phyloP scores from a whole-genome alignment of 2,113 vertebrate species.

The Hyperopisus bebe region DNA sequence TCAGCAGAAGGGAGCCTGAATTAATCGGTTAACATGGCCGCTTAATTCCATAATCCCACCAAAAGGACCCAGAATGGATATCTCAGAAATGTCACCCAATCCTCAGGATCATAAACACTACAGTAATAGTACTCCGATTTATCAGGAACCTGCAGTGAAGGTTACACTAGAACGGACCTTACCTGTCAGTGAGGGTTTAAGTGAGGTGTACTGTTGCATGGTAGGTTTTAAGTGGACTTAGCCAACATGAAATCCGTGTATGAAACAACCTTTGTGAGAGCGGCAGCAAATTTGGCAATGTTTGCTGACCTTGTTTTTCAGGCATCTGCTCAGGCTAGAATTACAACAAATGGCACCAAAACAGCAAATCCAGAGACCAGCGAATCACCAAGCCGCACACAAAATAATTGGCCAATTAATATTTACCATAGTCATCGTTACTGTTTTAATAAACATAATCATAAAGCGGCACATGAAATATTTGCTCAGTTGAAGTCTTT shows the following conservation, averaged over 20 bases:
- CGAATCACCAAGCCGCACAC: neutral
- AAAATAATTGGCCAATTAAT: neutral
- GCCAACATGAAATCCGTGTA: conserved; percentile 44
- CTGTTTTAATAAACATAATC: neutral
- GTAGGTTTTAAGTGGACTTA: conserved; percentile 47
- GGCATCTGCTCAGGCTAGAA: neutral
- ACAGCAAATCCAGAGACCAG: neutral
- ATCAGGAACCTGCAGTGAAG: conserved; percentile 26
- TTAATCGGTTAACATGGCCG: conserved; percentile 35
- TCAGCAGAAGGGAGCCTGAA: conserved; percentile 22
- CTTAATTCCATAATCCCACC: conserved; percentile 36
- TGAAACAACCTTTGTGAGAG: conserved; percentile 40
- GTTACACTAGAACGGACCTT: conserved; percentile 36
- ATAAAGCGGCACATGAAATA: neutral
- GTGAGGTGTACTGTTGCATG: conserved; percentile 37
- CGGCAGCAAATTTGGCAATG: conserved; percentile 38
- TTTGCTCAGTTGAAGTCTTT: neutral
- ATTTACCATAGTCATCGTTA: neutral
- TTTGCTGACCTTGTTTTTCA: conserved; percentile 31
- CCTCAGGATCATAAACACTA: conserved; percentile 36
- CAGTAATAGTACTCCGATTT: conserved; percentile 28
- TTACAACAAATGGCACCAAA: neutral
- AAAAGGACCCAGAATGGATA: conserved; percentile 35
- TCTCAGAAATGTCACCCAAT: conserved; percentile 37
- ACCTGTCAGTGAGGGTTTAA: conserved; percentile 40